These are phyloP conservation scores for Sterrhoptilus dennistouni DNA, from an alignment of 2,113 vertebrate genomes.

Conservation along the genomic window DNA sequence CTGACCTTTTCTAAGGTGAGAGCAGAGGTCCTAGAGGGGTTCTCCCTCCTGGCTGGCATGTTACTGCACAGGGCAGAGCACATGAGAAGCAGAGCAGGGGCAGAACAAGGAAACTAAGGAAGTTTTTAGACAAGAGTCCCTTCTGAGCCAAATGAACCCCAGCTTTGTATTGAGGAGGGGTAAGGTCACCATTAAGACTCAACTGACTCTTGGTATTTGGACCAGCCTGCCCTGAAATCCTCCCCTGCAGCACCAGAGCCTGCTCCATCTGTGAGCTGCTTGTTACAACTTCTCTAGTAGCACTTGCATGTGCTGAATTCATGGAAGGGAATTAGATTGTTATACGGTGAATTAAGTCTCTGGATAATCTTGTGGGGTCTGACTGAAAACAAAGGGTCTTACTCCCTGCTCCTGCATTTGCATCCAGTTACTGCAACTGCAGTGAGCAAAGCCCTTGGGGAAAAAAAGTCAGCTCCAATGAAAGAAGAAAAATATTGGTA, in stretches of 20 bases:
- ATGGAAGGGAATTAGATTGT: not conserved
- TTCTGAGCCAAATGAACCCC: not conserved
- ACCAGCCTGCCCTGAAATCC: not conserved
- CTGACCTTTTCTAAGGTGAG: not conserved
- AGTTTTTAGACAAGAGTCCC: not conserved
- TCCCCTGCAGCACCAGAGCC: not conserved
- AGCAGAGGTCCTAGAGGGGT: not conserved
- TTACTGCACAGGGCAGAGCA: not conserved
- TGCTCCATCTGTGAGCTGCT: not conserved
- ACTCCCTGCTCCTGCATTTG: not conserved
- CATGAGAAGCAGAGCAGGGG: not conserved
- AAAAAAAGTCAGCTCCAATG: not conserved
- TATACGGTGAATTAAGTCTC: not conserved
- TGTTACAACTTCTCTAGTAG: not conserved
- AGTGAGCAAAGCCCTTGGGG: not conserved
- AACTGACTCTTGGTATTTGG: not conserved
- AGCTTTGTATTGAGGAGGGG: not conserved
- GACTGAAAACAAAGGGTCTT: not conserved
- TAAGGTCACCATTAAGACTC: not conserved
- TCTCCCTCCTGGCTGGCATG: not conserved
- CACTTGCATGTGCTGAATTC: not conserved
- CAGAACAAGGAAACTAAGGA: not conserved
- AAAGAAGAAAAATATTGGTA: not conserved
- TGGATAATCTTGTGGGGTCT: not conserved
- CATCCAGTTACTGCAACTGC: not conserved